phyloP scores from a whole-genome alignment of 2,888 invertebrate genomes.

The Amphiduros pacificus region DNA sequence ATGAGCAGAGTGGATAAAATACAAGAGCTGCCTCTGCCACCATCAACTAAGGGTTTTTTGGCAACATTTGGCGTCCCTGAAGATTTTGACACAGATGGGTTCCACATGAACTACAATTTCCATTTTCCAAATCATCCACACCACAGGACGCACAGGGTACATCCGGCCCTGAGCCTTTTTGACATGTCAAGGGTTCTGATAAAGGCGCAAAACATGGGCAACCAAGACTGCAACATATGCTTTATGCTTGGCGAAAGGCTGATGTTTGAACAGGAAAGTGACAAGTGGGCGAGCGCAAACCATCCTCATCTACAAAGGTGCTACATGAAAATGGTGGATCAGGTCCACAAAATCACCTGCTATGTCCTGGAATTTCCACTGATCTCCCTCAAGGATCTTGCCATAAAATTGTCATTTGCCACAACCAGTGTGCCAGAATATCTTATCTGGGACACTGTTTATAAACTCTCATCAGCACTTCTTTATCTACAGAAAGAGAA shows the following conservation, averaged over 20 bases:
- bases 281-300: constrained; percentile 39
- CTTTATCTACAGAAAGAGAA: constrained; percentile 37
- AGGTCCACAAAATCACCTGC: constrained; percentile 35
- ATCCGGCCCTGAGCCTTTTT: constrained; percentile 38
- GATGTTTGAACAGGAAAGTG: constrained; percentile 33
- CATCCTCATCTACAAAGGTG: constrained; percentile 46
- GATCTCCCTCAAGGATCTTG: constrained; percentile 43
- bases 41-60: constrained; percentile 38
- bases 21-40: constrained; percentile 40
- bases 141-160: constrained; percentile 41
- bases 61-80: constrained; percentile 42
- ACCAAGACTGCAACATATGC: constrained; percentile 33
- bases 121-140: constrained; percentile 45
- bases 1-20: constrained; percentile 37
- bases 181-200: constrained; percentile 39
- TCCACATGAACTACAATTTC: constrained; percentile 43
- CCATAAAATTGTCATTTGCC: constrained; percentile 37
- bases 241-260: constrained; percentile 28
- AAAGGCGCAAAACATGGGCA: constrained; percentile 35
- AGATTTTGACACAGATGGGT: constrained; percentile 45
- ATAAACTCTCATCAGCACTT: constrained; percentile 42
- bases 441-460: constrained; percentile 40
- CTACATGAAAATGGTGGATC: constrained; percentile 38
- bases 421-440: constrained; percentile 39
- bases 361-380: constrained; percentile 47